Evolutionary conservation across 1,140 invertebrate species (phyloP).

Genomic region (Trichonephila clavata): DNA sequence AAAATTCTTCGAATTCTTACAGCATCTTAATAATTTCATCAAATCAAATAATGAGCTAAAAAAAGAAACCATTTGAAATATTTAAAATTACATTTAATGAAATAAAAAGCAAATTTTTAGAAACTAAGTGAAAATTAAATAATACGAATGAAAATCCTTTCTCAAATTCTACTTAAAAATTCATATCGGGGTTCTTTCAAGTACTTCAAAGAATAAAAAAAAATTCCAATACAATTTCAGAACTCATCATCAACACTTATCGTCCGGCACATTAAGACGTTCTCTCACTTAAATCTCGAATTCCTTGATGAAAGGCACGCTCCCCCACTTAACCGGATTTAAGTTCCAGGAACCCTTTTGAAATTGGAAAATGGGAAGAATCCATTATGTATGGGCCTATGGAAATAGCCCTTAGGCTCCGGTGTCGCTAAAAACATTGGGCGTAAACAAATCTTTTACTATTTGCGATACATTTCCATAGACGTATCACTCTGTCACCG

Average conservation of each 20-base stretch:
- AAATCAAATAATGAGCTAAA: too few relatives aligned
- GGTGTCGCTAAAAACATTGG: constrained; percentile 35
- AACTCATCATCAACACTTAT: background rate
- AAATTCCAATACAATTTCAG: background rate
- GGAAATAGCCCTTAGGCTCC: background rate
- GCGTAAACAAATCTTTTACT: constrained; percentile 38
- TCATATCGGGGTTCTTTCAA: too few relatives aligned
- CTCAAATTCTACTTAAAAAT: too few relatives aligned
- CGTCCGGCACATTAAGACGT: background rate
- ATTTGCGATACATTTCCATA: constrained; percentile 41
- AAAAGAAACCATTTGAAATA: too few relatives aligned
- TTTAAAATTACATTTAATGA: too few relatives aligned
- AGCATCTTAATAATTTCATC: too few relatives aligned
- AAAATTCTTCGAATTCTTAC: too few relatives aligned
- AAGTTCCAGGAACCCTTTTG: background rate
- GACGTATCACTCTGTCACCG: constrained; percentile 33
- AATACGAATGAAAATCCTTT: too few relatives aligned
- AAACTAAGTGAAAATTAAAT: too few relatives aligned
- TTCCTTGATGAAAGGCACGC: background rate
- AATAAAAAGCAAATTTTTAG: too few relatives aligned
- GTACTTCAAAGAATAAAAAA: too few relatives aligned
- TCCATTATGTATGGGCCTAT: constrained; percentile 5
- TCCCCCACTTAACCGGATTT: constrained; percentile 7
- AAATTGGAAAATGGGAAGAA: constrained; percentile 26
- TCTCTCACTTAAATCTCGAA: background rate